These are phyloP conservation scores for Heterohyrax brucei DNA, from an alignment of 2,797 vertebrate species.

Conservation along the genomic window DNA sequence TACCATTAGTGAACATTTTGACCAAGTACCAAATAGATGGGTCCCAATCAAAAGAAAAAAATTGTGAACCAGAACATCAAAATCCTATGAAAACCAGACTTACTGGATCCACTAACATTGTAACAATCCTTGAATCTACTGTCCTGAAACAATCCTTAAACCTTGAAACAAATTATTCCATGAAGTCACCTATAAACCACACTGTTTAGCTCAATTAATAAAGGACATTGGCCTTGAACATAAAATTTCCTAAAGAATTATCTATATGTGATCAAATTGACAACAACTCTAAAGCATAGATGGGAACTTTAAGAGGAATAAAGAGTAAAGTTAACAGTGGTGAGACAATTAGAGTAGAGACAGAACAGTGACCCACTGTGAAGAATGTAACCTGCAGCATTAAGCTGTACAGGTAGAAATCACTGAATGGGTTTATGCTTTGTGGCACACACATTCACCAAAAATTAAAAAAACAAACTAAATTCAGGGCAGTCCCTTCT, in stretches of 20 bases:
- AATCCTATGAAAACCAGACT: neutral
- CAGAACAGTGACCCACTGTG: neutral
- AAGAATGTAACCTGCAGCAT: neutral
- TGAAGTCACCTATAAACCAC: neutral
- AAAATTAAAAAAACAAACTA: neutral
- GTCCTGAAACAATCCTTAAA: neutral
- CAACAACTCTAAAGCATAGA: neutral
- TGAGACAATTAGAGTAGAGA: neutral
- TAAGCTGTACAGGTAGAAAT: neutral
- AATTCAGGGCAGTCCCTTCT: conserved; percentile 6
- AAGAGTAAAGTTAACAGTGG: neutral
- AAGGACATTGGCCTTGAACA: neutral
- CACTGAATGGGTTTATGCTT: neutral
- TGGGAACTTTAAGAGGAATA: neutral
- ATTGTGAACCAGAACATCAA: neutral
- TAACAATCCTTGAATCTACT: neutral
- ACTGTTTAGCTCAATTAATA: neutral
- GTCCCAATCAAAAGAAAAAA: neutral
- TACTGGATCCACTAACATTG: neutral
- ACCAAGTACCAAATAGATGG: neutral
- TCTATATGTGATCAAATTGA: neutral
- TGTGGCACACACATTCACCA: neutral
- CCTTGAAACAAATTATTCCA: neutral
- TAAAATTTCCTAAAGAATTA: neutral
- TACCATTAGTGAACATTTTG: neutral